phyloP scores from a whole-genome alignment of 2,888 invertebrate species.

The Tenthredo mesomela region DNA sequence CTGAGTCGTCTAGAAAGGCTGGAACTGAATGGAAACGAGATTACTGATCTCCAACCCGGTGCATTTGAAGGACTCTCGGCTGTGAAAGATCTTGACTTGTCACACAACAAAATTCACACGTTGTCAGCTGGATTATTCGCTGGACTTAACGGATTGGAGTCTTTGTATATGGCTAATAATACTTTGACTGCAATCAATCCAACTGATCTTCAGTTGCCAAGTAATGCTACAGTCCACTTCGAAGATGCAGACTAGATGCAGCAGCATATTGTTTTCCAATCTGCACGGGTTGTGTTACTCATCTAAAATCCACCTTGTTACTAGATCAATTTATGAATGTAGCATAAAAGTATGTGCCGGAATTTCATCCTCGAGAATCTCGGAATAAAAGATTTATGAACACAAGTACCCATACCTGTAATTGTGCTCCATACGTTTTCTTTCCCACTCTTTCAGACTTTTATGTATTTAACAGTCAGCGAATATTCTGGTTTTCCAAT shows the following conservation, averaged over 20 bases:
- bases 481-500: no score
- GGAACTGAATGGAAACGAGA: conserved; percentile 54
- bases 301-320: no score
- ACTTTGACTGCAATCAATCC: conserved; percentile 65
- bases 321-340: no score
- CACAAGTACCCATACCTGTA: no score
- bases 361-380: no score
- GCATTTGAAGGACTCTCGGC: background rate
- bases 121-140: background rate
- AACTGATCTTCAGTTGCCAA: conserved; percentile 63
- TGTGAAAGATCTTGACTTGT: background rate
- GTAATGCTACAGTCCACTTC: conserved; percentile 73
- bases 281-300: no score
- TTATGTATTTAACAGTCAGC: no score
- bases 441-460: no score
- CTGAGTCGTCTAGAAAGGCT: conserved; percentile 53
- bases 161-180: background rate
- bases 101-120: background rate
- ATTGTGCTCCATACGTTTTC: no score
- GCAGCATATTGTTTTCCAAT: background rate
- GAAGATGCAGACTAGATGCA: conserved; percentile 22
- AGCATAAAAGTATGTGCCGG: no score
- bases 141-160: background rate
- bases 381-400: no score
- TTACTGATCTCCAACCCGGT: conserved; percentile 14